Percentiles rank a stretch among this genome's conserved stretches.
Conservation (phyloP, 2,888 invertebrate genomes). For the Abrostola tripartita region DNA sequence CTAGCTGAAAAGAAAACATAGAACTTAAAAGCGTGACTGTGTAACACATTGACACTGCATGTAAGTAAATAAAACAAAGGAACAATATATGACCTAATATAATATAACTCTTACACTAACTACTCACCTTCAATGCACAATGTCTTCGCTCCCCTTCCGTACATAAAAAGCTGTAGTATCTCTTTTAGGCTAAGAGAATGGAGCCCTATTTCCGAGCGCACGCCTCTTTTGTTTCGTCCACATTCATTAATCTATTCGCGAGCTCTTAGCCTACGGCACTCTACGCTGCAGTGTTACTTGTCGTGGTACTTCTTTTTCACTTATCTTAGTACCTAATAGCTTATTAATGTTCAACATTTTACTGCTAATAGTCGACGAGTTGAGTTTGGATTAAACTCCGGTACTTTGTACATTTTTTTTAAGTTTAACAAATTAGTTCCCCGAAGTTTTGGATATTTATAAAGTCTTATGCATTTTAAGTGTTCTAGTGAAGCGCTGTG, state of each 20-base stretch:
- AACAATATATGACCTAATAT: too few relatives aligned
- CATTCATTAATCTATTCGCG: conserved; percentile 53
- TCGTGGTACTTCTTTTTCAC: conserved; percentile 19
- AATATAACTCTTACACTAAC: neutral
- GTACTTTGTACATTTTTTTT: neutral
- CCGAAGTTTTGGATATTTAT: too few relatives aligned
- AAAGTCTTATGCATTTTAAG: too few relatives aligned
- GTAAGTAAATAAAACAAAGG: too few relatives aligned
- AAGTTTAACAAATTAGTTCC: neutral
- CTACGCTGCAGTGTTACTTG: conserved; percentile 13
- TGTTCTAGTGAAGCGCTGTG: too few relatives aligned
- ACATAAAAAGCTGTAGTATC: conserved; percentile 16
- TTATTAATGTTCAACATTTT: conserved; percentile 28
- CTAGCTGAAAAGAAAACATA: too few relatives aligned
- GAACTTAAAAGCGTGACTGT: too few relatives aligned
- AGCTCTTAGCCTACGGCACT: conserved; percentile 41
- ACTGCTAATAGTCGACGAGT: neutral
- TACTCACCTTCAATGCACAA: neutral
- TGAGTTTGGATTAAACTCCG: neutral
- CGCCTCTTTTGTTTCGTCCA: conserved; percentile 51
- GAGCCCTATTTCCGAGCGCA: conserved; percentile 43
- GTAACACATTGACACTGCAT: too few relatives aligned
- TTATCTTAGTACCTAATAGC: conserved; percentile 17
- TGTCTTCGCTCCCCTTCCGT: neutral
- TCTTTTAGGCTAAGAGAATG: conserved; percentile 41